Percentiles rank a stretch among this genome's conserved stretches.
phyloP scores from a whole-genome alignment of 2,797 vertebrate genomes.

The Sandelia bainsii region DNA sequence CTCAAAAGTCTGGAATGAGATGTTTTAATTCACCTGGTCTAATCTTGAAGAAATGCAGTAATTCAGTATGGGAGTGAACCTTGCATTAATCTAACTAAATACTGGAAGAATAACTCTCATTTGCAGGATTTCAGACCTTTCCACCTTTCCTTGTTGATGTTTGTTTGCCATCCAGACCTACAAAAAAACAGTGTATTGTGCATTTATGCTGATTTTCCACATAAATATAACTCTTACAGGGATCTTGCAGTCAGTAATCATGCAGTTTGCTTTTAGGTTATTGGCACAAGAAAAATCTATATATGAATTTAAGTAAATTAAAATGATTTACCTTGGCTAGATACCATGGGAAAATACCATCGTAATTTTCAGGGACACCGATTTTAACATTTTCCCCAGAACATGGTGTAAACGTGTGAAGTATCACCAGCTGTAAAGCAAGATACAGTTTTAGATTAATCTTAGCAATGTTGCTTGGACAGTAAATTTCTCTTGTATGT shows the following conservation, averaged over 20 bases:
- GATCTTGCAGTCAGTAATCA: too few relatives aligned
- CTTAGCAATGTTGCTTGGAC: constrained; percentile 1
- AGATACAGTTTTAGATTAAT: not conserved
- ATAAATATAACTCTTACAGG: not conserved
- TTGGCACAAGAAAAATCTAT: not conserved
- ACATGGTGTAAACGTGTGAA: constrained; percentile 65
- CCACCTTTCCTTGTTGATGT: not conserved
- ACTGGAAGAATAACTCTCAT: not conserved
- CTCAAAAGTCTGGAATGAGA: not conserved
- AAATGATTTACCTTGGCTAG: constrained; percentile 86
- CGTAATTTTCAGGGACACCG: constrained; percentile 87
- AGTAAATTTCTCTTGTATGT: not conserved
- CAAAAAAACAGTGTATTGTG: not conserved
- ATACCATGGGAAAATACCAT: constrained; percentile 87
- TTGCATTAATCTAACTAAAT: not conserved
- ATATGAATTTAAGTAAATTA: not conserved
- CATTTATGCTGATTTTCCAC: too few relatives aligned
- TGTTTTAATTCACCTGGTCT: not conserved
- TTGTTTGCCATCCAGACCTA: not conserved
- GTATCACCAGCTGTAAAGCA: constrained; percentile 66
- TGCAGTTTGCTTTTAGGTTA: too few relatives aligned
- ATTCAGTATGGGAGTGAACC: not conserved
- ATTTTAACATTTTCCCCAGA: constrained; percentile 78
- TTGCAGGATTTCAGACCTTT: not conserved
- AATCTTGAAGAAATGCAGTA: not conserved